phyloP scores from a whole-genome alignment of 37 sponge, comb jelly and placozoan species.

The Ephydatia muelleri region DNA sequence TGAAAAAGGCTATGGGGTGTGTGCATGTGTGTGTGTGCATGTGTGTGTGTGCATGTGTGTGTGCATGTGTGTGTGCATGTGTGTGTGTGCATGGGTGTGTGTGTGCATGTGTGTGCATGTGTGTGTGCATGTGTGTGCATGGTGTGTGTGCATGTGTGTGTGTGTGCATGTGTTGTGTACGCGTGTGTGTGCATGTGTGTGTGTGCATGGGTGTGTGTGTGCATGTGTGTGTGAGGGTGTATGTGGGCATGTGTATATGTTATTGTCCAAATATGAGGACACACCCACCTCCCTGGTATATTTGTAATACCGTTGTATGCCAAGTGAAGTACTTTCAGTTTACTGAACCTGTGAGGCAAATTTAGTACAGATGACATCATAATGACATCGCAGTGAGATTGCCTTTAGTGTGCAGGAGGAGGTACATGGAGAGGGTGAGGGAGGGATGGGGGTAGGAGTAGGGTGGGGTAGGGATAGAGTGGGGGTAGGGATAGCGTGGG shows the following conservation, averaged over 20 bases:
- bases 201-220: neutral
- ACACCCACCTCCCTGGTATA: slow-evolving; percentile 47
- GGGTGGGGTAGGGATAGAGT: neutral
- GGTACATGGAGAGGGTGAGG: too few species aligned
- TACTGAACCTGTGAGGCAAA: slow-evolving; percentile 40
- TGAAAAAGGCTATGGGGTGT: slow-evolving; percentile 35
- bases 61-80: slow-evolving; percentile 29
- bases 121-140: neutral
- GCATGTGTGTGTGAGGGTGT: neutral
- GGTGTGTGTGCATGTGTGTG: slow-evolving; percentile 6
- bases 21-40: slow-evolving; percentile 23
- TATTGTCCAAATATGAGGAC: neutral
- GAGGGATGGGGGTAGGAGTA: too few species aligned
- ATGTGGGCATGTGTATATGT: neutral
- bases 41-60: slow-evolving; percentile 23
- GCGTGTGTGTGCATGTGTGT: neutral
- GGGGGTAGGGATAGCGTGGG: neutral
- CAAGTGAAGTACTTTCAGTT: slow-evolving; percentile 67
- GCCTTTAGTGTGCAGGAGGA: neutral
- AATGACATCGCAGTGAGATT: neutral
- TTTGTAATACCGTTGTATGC: slow-evolving; percentile 52
- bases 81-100: slow-evolving; percentile 26
- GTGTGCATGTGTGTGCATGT: neutral
- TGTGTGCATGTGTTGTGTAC: neutral
- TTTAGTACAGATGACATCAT: too few species aligned